A percentile compares a stretch with the other conserved stretches of the same genome.
Evolutionary conservation across 2,113 vertebrate species (phyloP).

Genomic region (Sorex fumeus): DNA sequence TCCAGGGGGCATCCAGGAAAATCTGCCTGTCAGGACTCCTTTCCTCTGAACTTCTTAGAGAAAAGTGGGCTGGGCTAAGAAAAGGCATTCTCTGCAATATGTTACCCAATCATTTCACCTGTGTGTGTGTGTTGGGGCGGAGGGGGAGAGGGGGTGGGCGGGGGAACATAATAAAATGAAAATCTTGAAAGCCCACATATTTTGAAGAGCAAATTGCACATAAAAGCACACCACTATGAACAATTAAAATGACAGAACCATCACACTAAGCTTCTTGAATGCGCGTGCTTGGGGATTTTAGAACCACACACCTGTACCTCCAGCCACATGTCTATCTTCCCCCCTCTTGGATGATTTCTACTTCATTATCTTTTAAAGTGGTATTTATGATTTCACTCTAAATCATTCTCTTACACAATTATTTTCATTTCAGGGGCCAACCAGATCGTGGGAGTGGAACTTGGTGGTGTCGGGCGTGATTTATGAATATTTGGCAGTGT

Average conservation of each 20-base stretch:
- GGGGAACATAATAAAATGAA: constrained; percentile 29
- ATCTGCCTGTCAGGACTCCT: neutral
- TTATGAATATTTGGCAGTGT: too few relatives aligned
- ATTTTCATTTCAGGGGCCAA: too few relatives aligned
- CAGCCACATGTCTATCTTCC: too few relatives aligned
- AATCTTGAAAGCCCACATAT: constrained; percentile 16
- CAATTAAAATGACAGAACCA: constrained; percentile 1
- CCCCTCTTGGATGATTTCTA: too few relatives aligned
- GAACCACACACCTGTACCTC: neutral
- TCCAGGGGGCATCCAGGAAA: neutral
- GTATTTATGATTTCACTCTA: too few relatives aligned
- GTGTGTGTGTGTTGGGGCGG: too few relatives aligned
- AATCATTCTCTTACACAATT: too few relatives aligned
- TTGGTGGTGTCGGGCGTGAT: too few relatives aligned
- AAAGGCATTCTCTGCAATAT: neutral
- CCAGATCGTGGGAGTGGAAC: too few relatives aligned
- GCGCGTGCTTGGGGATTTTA: neutral
- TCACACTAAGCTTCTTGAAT: neutral
- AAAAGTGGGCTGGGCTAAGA: neutral
- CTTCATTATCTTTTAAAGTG: too few relatives aligned
- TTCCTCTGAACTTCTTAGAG: constrained; percentile 17
- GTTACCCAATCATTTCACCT: constrained; percentile 37
- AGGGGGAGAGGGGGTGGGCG: too few relatives aligned
- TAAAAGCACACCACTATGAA: neutral
- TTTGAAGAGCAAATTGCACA: constrained; percentile 57